These are phyloP conservation scores for Pachydiplax longipennis DNA, from an alignment of 2,888 invertebrate genomes.

Conservation along the genomic window DNA sequence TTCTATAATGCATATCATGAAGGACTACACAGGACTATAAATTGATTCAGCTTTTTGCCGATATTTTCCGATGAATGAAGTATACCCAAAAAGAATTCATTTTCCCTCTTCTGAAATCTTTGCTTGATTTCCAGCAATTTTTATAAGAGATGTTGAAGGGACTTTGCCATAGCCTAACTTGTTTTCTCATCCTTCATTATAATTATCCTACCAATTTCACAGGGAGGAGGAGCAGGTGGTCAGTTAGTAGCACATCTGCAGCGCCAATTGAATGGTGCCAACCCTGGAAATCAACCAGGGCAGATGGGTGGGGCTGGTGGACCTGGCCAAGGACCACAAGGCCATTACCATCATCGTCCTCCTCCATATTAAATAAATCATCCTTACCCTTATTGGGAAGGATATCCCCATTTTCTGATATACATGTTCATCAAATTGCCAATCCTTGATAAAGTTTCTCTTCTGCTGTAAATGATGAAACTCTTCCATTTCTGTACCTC, in stretches of 20 bases:
- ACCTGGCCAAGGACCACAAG: constrained; percentile 55
- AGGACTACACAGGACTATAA: too few species aligned
- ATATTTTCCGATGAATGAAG: too few species aligned
- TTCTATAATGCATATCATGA: too few species aligned
- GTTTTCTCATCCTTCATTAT: too few species aligned
- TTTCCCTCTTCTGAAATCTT: too few species aligned
- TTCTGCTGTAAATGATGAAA: background rate
- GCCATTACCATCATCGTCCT: constrained; percentile 67
- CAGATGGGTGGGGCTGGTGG: constrained; percentile 45
- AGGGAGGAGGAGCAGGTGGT: constrained; percentile 51
- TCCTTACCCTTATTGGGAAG: background rate
- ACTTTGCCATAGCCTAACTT: too few species aligned
- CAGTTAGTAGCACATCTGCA: constrained; percentile 52
- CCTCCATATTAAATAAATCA: constrained; percentile 61
- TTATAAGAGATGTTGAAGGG: too few species aligned
- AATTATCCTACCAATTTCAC: background rate
- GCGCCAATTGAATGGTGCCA: constrained; percentile 47
- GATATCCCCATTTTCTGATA: background rate
- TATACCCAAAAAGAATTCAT: too few species aligned
- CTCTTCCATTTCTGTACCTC: background rate
- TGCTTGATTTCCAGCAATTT: too few species aligned
- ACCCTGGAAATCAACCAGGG: constrained; percentile 44
- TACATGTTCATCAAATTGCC: background rate
- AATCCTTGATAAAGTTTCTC: background rate
- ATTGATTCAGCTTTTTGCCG: too few species aligned